These are phyloP conservation scores for Ferdinandea cuprea DNA, from an alignment of 2,888 invertebrate genomes.

Conservation along the genomic window DNA sequence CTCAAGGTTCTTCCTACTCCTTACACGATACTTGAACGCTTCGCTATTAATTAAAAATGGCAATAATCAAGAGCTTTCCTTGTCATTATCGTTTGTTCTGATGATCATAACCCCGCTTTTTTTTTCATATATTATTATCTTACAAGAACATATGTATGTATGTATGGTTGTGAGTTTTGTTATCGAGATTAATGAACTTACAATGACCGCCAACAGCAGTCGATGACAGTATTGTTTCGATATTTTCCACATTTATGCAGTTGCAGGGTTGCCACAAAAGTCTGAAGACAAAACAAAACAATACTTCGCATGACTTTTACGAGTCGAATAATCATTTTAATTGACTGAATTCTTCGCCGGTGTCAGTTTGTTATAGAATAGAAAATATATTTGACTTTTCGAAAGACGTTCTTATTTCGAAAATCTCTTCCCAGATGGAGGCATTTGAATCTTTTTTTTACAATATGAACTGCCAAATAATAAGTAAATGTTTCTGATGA, in stretches of 20 bases:
- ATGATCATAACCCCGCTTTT: conserved; percentile 2
- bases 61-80: neutral
- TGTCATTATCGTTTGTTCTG: neutral
- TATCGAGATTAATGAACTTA: conserved; percentile 66
- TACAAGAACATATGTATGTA: conserved; percentile 28
- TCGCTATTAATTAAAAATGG: neutral
- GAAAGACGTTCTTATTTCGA: too few species aligned
- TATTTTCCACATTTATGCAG: conserved; percentile 3
- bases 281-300: neutral
- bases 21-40: neutral
- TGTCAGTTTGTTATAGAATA: too few species aligned
- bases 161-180: conserved; percentile 30
- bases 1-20: neutral
- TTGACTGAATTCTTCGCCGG: too few species aligned
- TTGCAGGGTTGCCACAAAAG: conserved; percentile 22
- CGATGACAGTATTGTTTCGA: conserved; percentile 39
- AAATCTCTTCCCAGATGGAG: too few species aligned
- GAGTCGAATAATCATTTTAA: too few species aligned
- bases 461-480: too few species aligned
- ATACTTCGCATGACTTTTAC: too few species aligned
- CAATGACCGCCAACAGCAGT: conserved; percentile 60
- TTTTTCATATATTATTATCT: conserved; percentile 19
- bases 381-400: too few species aligned
- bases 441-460: too few species aligned
- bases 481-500: too few species aligned